phyloP scores from a whole-genome alignment of 2,113 vertebrate species.

The Hydropotes inermis region DNA sequence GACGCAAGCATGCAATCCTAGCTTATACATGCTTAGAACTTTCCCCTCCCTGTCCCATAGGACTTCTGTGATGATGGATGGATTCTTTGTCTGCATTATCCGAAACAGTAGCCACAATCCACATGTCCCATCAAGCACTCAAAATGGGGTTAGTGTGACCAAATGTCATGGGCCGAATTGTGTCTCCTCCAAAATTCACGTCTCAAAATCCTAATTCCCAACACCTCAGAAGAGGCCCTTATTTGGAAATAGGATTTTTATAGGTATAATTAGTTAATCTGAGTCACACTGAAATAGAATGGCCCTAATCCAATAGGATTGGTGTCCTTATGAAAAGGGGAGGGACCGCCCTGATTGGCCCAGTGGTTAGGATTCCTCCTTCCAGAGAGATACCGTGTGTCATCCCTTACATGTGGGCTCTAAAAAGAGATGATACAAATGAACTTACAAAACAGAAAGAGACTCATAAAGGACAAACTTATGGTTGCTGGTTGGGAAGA shows the following conservation, averaged over 20 bases:
- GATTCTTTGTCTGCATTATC: no score
- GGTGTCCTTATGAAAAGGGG: background rate
- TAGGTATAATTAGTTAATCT: background rate
- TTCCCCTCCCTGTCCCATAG: background rate
- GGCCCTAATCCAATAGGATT: background rate
- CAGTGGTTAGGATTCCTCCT: background rate
- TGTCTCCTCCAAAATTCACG: background rate
- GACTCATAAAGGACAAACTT: background rate
- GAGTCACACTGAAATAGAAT: background rate
- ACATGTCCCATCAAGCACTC: background rate
- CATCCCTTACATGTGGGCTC: background rate
- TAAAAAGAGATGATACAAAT: background rate
- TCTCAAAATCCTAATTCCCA: background rate
- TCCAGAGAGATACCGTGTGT: background rate
- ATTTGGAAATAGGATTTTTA: background rate
- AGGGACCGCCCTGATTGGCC: background rate
- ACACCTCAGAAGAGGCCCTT: background rate
- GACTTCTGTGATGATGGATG: background rate
- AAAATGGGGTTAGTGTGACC: background rate
- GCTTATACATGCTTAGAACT: background rate
- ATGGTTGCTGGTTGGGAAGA: background rate
- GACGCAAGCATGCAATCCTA: background rate
- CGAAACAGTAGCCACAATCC: background rate
- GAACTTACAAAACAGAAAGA: background rate
- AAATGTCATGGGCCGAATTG: background rate